Evolutionary conservation across 2,797 vertebrate genomes (phyloP).

Genomic region (Melanotaenia maccullochi): DNA sequence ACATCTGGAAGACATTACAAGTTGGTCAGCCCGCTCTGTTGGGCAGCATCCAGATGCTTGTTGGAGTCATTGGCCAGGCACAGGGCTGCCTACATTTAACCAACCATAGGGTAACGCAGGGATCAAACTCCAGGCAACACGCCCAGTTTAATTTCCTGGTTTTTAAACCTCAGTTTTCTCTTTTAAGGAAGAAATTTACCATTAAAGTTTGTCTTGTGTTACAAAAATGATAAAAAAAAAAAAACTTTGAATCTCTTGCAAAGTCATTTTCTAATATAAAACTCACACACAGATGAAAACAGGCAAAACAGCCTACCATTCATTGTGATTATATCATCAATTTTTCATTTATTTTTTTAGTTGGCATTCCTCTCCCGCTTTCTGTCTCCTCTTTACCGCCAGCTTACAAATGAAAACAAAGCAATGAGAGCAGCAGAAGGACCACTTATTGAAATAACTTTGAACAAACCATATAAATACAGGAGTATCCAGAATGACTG

Average conservation of each 20-base stretch:
- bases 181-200: neutral
- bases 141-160: conserved; percentile 11
- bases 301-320: neutral
- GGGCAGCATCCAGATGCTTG: conserved; percentile 34
- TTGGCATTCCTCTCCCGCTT: neutral
- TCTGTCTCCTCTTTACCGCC: neutral
- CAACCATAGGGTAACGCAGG: conserved; percentile 30
- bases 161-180: conserved; percentile 5
- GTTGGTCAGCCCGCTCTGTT: conserved; percentile 35
- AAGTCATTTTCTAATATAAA: neutral
- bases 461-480: conserved; percentile 3
- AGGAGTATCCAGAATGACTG: conserved; percentile 1
- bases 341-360: neutral
- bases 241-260: neutral
- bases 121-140: conserved; percentile 40
- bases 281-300: neutral
- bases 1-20: conserved; percentile 72
- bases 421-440: neutral
- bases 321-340: neutral
- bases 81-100: conserved; percentile 22
- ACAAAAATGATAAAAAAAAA: neutral
- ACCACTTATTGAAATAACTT: neutral
- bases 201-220: neutral
- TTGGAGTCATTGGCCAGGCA: conserved; percentile 21
- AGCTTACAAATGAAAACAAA: conserved; percentile 1